Evolutionary conservation across 2,888 invertebrate species (phyloP), one percentile per base, ranked within the genome.

Genomic region (Amphipoea oculea): DNA sequence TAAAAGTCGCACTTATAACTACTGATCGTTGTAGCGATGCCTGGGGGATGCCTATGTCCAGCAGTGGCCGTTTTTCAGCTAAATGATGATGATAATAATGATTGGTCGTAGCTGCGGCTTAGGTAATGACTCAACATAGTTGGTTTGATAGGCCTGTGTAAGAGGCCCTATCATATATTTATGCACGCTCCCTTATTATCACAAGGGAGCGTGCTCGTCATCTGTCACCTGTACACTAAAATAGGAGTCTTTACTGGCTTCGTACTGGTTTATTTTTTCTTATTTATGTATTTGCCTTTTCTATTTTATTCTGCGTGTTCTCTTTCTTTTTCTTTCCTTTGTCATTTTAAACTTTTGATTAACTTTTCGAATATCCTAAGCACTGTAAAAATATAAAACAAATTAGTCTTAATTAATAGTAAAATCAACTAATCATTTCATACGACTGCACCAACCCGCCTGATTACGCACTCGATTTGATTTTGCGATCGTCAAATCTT

Each of bases 401-500:
- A 65, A 40, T 23, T 65, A 65, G 11, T 65, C 4, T 4, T n/a
- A 48, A 17, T 36, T 23, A 76, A 60, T 29, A 48, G 9, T 40
- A 51, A 36, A 51, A 63, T 14, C 9, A 6, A 48, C n/a, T 23
- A 69, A 51, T 65, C 4, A 73, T 67, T 60, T 36, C 45, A 45
- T 29, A 70, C 14, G 75, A 68, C n/a, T 63, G 7, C 68, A 63
- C 42, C 42, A 36, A 23, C 40, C 42, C n/a, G n/a, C n/a, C 78
- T 82, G 48, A 83, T 84, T 79, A 81, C 68, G 73, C 71, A 77
- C 72, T 77, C 75, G 72, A 84, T 89, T 84, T 76, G 80, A 84
- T 88, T 79, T 77, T 74, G 57, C 72, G 79, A 82, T 83, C 79
- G 78, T 89, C 83, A 87, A 86, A 87, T 89, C 88, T 90, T 90